These are phyloP conservation scores for Candoia aspera DNA, from an alignment of 2,113 vertebrate species.

Conservation along the genomic window DNA sequence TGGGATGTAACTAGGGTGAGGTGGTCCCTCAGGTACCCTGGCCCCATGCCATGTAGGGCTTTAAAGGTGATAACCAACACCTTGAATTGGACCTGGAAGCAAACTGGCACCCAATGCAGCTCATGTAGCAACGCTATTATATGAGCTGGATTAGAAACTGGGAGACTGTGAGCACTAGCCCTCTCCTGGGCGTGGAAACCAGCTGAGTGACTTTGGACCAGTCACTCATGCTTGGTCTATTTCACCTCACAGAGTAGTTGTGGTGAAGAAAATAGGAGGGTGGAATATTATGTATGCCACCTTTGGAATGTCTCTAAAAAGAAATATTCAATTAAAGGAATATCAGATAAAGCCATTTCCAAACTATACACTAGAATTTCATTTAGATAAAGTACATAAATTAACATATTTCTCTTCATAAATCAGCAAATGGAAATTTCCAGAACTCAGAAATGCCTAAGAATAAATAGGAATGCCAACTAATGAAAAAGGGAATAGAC, in stretches of 20 bases:
- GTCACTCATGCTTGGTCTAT: neutral
- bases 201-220: no score
- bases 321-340: neutral
- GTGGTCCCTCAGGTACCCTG: no score
- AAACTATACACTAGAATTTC: neutral
- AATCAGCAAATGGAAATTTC: neutral
- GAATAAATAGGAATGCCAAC: neutral
- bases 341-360: neutral
- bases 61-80: no score
- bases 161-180: neutral
- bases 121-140: no score
- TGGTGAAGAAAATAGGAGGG: no score
- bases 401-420: neutral
- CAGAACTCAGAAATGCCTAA: conserved; percentile 9
- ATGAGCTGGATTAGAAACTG: neutral
- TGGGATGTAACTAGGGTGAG: no score
- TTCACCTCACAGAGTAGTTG: no score
- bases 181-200: no score
- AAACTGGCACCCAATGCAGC: no score
- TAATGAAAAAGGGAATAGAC: neutral
- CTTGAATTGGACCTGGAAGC: no score
- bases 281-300: no score
- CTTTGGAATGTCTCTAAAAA: neutral
- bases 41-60: no score
- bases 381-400: conserved; percentile 17